A percentile compares a stretch with the other conserved stretches of the same genome.
These are phyloP conservation scores for Notodonta dromedarius DNA, from an alignment of 2,888 invertebrate genomes.

Conservation along the genomic window DNA sequence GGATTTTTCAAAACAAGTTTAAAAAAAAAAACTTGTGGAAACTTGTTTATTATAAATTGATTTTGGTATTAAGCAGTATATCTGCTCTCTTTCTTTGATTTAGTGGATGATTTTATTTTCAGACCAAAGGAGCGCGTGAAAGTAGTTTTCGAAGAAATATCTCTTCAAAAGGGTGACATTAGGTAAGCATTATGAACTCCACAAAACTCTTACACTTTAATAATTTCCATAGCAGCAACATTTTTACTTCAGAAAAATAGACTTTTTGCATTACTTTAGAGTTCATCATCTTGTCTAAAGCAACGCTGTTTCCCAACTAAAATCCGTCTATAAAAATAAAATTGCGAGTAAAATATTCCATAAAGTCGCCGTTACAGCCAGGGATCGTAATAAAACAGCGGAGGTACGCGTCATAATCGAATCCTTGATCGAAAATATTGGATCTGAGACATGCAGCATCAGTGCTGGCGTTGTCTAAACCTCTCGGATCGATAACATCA, in stretches of 20 bases:
- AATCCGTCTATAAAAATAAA: slow-evolving; percentile 37
- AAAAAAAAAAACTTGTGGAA: too few species aligned
- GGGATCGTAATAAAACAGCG: slow-evolving; percentile 43
- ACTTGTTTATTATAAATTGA: too few species aligned
- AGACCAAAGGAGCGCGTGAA: slow-evolving; percentile 91
- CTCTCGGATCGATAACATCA: background rate
- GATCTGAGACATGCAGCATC: slow-evolving; percentile 34
- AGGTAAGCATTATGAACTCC: slow-evolving; percentile 79
- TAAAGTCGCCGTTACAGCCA: slow-evolving; percentile 46
- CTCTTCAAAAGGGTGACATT: slow-evolving; percentile 90
- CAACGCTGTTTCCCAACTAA: slow-evolving; percentile 18
- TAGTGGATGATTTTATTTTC: slow-evolving; percentile 63
- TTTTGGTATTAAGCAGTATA: too few species aligned
- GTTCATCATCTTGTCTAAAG: slow-evolving; percentile 6
- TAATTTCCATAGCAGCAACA: too few species aligned
- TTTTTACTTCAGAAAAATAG: background rate
- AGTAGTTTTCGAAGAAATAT: slow-evolving; percentile 92
- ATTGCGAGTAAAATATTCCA: slow-evolving; percentile 42
- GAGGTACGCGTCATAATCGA: slow-evolving; percentile 46
- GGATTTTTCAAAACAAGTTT: too few species aligned
- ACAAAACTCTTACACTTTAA: too few species aligned
- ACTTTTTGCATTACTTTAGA: background rate
- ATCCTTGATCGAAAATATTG: slow-evolving; percentile 50
- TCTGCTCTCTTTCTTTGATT: background rate
- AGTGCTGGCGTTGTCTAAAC: slow-evolving; percentile 18